A percentile compares a stretch with the other conserved stretches of the same genome.
These are phyloP conservation scores for Rhodeus uyekii DNA, from an alignment of 2,797 vertebrate genomes.

Conservation along the genomic window DNA sequence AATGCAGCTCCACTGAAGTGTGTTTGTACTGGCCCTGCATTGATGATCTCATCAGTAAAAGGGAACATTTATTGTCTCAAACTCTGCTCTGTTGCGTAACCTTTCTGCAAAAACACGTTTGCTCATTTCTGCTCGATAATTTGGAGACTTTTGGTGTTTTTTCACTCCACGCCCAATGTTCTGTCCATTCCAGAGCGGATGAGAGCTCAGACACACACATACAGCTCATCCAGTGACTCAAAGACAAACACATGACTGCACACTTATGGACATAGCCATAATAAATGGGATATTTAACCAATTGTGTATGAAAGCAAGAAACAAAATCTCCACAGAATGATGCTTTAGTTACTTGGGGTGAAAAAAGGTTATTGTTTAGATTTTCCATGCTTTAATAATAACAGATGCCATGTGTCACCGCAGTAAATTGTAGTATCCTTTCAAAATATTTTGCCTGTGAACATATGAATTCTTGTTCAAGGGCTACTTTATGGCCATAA, in stretches of 20 bases:
- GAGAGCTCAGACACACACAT: slow-evolving; percentile 21
- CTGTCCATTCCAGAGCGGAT: background rate
- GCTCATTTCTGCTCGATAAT: slow-evolving; percentile 9
- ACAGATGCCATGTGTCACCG: background rate
- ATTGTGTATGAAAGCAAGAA: background rate
- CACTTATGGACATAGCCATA: slow-evolving; percentile 8
- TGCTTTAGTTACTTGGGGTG: background rate
- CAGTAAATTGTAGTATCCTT: background rate
- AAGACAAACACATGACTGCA: slow-evolving; percentile 18
- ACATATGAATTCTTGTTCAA: background rate
- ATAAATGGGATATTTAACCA: background rate
- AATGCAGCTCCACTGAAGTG: background rate
- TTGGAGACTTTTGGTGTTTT: background rate
- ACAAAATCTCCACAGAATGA: background rate
- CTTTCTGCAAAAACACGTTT: background rate
- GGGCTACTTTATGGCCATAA: background rate
- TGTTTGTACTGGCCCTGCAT: background rate
- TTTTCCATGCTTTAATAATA: background rate
- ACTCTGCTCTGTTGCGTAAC: background rate
- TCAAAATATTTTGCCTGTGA: background rate
- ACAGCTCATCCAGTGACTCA: slow-evolving; percentile 28
- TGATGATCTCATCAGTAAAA: slow-evolving; percentile 17
- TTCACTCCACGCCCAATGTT: background rate
- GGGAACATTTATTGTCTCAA: slow-evolving; percentile 1
- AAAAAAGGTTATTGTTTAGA: background rate